Base-by-base conservation (phyloP, 1,140 invertebrate species). In the Sminthurinus signatus region DNA sequence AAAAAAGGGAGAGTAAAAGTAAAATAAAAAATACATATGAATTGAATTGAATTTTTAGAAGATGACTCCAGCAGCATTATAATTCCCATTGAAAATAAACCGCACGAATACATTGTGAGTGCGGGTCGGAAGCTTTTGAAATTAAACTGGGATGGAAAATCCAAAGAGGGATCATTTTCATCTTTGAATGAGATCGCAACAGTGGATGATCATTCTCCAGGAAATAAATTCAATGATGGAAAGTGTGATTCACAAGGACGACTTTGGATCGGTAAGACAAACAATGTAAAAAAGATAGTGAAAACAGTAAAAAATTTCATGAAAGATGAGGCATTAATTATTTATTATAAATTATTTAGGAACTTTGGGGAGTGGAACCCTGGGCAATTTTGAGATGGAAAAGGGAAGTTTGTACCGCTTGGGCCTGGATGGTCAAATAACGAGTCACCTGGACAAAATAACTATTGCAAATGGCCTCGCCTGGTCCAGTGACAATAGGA, bases 201-300 rank as follows among this genome's bases (percentile, higher is more conserved):
- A 46, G 83, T 91, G 0, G 86, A 90, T 42, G 66, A 74, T 0
- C 77, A 83, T 39, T 75, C 76, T 51, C 74, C 76, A 0, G 77
- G 74, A 1, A 91, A 86, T 71, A 80, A 89, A 71, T 84, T 90
- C 67, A 95, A 95, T 73, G 91, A 94, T 76, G 92, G 85, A 17
- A 96, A 95, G 78, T 87, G 86, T 62, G 91, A 96, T 75, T 81
- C 84, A 0, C 75, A 74, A 15, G 91, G 91, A 39, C 78, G 89
- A 42, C 76, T 94, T 2, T 92, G 87, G 83, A 81, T 83, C 65
- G 89, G 89, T 88, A 75, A n/a, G 54, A 4, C 17, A 28, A 12
- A 8, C 5, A 36, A 5, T 15, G 5, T 36, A 36, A 15, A 15
- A 8, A 5, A 36, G 5, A 36, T 15, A 8, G 5, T 36, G 32